These are phyloP conservation scores for Schlechtendalia chinensis DNA, from an alignment of 1,140 invertebrate species.

Conservation along the genomic window DNA sequence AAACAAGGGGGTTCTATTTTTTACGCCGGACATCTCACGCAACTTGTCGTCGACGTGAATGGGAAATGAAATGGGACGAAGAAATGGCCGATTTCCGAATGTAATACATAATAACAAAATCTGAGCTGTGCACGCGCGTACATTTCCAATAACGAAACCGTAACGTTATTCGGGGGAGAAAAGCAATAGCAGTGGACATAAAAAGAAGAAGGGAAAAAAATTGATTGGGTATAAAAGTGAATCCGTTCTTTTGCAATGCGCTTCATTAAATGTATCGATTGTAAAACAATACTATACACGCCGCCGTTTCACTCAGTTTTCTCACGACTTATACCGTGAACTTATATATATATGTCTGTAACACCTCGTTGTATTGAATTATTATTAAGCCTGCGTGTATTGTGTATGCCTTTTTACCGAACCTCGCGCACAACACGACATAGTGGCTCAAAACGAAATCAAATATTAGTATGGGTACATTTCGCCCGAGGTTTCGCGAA, in stretches of 20 bases:
- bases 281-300: conserved; percentile 12
- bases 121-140: too few species aligned
- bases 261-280: conserved; percentile 25
- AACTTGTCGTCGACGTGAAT: too few species aligned
- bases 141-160: neutral
- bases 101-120: neutral
- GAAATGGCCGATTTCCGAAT: too few species aligned
- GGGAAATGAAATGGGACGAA: too few species aligned
- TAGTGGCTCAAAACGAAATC: neutral
- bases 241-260: neutral
- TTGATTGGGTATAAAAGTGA: conserved; percentile 6
- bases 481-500: neutral
- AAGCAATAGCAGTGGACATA: neutral
- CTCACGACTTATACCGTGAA: neutral
- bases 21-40: too few species aligned
- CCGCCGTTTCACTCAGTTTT: neutral
- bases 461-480: too few species aligned
- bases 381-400: neutral
- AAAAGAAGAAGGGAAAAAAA: neutral
- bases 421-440: too few species aligned
- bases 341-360: too few species aligned
- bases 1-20: too few species aligned
- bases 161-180: neutral
- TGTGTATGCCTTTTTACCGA: too few species aligned
- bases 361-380: neutral